Conservation (phyloP, 2,113 vertebrate species). For the Meleagris gallopavo region DNA sequence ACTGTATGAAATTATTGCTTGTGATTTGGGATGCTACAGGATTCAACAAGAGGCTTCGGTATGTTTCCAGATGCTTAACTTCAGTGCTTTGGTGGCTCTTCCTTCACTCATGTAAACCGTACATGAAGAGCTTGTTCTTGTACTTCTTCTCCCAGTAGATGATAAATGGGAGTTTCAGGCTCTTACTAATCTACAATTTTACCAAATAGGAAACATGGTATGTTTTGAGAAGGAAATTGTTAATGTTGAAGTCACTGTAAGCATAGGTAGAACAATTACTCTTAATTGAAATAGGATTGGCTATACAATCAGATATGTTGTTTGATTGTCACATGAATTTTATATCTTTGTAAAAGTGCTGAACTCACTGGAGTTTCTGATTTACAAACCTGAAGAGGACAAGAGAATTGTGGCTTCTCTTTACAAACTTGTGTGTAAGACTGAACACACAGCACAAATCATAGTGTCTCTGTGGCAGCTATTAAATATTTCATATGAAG, state of each 20-base stretch:
- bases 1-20: neutral
- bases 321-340: neutral
- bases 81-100: neutral
- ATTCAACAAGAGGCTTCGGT: neutral
- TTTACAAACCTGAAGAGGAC: neutral
- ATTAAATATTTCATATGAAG: conserved; percentile 25
- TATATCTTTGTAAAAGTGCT: neutral
- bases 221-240: neutral
- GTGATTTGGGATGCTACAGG: neutral
- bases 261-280: neutral
- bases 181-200: neutral
- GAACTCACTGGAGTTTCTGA: neutral
- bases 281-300: neutral
- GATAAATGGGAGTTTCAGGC: neutral
- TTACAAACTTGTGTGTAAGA: neutral
- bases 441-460: neutral
- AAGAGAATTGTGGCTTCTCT: neutral
- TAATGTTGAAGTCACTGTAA: neutral
- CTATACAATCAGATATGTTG: neutral
- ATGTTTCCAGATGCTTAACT: neutral
- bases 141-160: neutral
- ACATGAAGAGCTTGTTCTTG: neutral
- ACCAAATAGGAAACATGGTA: neutral
- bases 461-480: neutral
- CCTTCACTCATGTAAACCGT: neutral